Evolutionary conservation across 1,140 invertebrate genomes (phyloP).

Genomic region (Lucilia sericata): DNA sequence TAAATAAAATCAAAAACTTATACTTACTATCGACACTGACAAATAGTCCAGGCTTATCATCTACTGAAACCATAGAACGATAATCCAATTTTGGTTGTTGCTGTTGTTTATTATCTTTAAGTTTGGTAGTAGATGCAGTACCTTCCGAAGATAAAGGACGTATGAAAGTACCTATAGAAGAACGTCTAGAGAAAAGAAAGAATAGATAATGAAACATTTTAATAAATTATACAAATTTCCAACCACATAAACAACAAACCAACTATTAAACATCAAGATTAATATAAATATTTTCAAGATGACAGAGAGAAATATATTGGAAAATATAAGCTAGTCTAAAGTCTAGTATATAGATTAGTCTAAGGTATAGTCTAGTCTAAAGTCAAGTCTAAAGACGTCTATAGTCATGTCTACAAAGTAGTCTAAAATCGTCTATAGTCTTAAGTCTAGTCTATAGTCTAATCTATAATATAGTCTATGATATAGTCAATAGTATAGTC

Average conservation of each 20-base stretch:
- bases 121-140: conserved; percentile 73
- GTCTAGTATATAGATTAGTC: no score
- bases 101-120: conserved; percentile 72
- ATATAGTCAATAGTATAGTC: no score
- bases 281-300: background rate
- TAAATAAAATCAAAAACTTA: background rate
- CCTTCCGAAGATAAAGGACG: conserved; percentile 78
- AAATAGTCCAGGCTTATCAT: conserved; percentile 94
- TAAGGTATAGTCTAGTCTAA: no score
- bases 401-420: no score
- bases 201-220: background rate
- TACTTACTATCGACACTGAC: conserved; percentile 93
- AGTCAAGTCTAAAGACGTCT: no score
- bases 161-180: conserved; percentile 68
- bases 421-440: no score
- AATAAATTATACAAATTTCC: background rate
- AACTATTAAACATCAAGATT: background rate
- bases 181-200: conserved; percentile 55
- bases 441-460: no score
- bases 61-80: conserved; percentile 91
- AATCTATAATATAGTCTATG: no score
- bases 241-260: background rate
- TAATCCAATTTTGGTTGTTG: conserved; percentile 82
- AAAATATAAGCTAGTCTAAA: background rate
- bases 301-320: background rate